Evolutionary conservation across 92 coral and sea anemone genomes (phyloP), one percentile per base, ranked within the genome.

Genomic region (Epizoanthus ramosus): DNA sequence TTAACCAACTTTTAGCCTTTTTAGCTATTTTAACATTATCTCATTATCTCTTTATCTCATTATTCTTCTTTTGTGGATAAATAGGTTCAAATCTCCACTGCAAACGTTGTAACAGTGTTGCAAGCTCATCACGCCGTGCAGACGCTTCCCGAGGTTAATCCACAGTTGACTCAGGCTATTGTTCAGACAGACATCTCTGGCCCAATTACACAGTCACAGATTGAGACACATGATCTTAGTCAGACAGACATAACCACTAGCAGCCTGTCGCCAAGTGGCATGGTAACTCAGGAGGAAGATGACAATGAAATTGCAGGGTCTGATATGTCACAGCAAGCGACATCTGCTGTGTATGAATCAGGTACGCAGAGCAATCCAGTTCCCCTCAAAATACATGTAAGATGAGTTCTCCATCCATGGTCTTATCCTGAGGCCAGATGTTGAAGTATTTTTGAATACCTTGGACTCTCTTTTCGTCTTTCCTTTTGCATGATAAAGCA

Each of bases 151-250:
- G 91, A 85, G 45, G 98, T 84, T 18, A 89, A 84, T 79, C 98
- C 98, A 8, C 95, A 91, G 63, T 84, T 93, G 59, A 93, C 93
- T 1, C 98, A 93, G 71, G 98, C 98, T 70, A 93, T 93, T 74
- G 98, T 93, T 41, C 98, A 93, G 79, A 93, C 98, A 68, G 95
- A 93, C 71, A 93, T 93, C 72, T 88, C 95, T 75, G 98, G 95
- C 0, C 98, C 98, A 8, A 88, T 93, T 52, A 92, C 94, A 57
- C 91, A 91, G 47, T 91, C 97, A 5, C 92, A 84, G 13, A 71
- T 85, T 39, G 75, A 79, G 3, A 65, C 74, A 45, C 73, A 88
- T 52, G 89, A 73, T 33, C 88, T 93, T 31, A 72, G 54, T 17
- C 90, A 92, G 53, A 75, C 92, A 57, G 92, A 84, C 18, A 83